Percentiles rank a stretch among this genome's conserved stretches.
Conservation (phyloP, 2,888 invertebrate genomes). For the Drosophila helvetica region DNA sequence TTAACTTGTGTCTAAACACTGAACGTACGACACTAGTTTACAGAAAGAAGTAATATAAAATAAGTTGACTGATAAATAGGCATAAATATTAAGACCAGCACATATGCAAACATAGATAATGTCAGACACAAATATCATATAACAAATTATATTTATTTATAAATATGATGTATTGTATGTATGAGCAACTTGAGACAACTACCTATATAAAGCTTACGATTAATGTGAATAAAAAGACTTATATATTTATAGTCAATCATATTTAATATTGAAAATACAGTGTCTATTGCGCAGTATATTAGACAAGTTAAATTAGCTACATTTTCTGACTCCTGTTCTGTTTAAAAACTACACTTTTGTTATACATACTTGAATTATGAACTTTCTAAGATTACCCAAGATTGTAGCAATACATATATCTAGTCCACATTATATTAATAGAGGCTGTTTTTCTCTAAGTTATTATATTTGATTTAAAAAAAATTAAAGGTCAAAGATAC, state of each 20-base stretch:
- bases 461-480: constrained; percentile 29
- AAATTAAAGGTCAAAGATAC: constrained; percentile 53
- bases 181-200: constrained; percentile 31
- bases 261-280: constrained; percentile 41
- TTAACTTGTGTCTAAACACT: constrained; percentile 17
- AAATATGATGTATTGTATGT: constrained; percentile 23
- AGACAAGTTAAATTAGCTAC: constrained; percentile 5
- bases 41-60: constrained; percentile 24
- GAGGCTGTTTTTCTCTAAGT: constrained; percentile 29
- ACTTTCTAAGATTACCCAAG: neutral
- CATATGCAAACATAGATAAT: constrained; percentile 37
- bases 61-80: constrained; percentile 69
- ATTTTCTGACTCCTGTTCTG: constrained; percentile 3
- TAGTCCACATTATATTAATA: constrained; percentile 28
- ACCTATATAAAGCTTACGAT: constrained; percentile 51
- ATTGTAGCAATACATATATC: constrained; percentile 7
- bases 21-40: constrained; percentile 18
- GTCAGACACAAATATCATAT: constrained; percentile 24
- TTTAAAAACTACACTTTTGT: neutral
- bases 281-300: constrained; percentile 51
- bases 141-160: constrained; percentile 36
- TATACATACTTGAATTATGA: neutral
- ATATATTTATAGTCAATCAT: constrained; percentile 63
- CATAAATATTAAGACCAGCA: constrained; percentile 54
- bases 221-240: constrained; percentile 74